Base-by-base conservation (phyloP, 2,113 vertebrate genomes). In the Lanius ludovicianus region DNA sequence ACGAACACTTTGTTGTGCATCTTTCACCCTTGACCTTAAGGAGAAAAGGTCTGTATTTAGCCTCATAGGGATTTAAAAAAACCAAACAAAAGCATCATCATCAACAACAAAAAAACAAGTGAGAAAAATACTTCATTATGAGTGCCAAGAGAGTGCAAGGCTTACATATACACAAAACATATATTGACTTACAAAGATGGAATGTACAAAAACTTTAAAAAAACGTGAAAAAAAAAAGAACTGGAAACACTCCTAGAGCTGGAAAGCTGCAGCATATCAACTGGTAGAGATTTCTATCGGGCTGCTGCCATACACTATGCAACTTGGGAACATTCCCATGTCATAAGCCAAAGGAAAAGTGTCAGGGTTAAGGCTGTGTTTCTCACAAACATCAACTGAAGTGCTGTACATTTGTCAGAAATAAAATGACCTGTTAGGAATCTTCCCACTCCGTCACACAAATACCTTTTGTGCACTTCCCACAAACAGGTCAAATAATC, bases 281-380 rank as follows among this genome's bases (percentile, higher is more conserved):
- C 89, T 84, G 93, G 84, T 81, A 84, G 33, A 95, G 81, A 83
- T 93, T 91, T 91, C 96, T 86, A 73, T 80, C 57, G 94, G 96
- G 81, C 89, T 82, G 77, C 81, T 90, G 90, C 84, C 62, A 44
- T 86, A 93, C 80, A 81, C 76, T 86, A 7, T 53, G 31, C 69
- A 90, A 92, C 93, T 88, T 84, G 92, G 93, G 93, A 97, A 97
- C 96, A 97, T 97, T 98, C 96, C 95, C 87, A 59, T 80, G 96
- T 97, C 97, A 97, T 87, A 97, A 97, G 92, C 95, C 92, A 97
- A 98, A 97, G 96, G 94, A 89, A 81, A 97, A 96, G 89, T 92
- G 93, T 67, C 71, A 81, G 76, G 90, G 93, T 98, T 98, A 98
- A 98, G 98, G 98, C 98, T 46, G 96, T 97, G 97, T 97, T 98